Evolutionary conservation across 2,888 invertebrate species (phyloP).

Genomic region (Oligia fasciuncula): DNA sequence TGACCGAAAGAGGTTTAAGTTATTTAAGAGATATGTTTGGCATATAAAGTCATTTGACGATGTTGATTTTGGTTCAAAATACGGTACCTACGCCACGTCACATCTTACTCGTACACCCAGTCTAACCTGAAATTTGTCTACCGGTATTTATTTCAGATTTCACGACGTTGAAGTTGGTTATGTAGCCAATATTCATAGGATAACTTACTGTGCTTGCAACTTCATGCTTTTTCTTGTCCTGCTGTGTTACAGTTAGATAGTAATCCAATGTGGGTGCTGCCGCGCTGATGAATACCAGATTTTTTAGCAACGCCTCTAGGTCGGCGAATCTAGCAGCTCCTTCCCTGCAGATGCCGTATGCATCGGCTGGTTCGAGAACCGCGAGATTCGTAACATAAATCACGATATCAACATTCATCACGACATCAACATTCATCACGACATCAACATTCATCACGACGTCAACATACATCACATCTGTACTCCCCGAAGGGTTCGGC

Average conservation of each 20-base stretch:
- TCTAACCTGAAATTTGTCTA: background rate
- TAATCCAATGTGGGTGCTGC: background rate
- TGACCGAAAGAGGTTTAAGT: constrained; percentile 4
- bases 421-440: too few species aligned
- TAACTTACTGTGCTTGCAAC: too few species aligned
- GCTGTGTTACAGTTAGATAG: background rate
- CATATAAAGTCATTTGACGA: background rate
- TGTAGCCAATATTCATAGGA: background rate
- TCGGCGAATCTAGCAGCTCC: background rate
- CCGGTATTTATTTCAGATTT: too few species aligned
- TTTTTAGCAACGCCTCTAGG: background rate
- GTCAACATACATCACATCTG: background rate
- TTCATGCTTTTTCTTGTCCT: background rate
- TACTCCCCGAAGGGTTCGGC: background rate
- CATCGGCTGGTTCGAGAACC: too few species aligned
- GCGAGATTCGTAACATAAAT: too few species aligned
- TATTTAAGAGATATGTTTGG: constrained; percentile 8
- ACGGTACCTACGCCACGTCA: background rate
- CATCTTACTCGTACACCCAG: background rate
- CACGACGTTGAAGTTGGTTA: background rate
- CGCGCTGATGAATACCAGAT: background rate
- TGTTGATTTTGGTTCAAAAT: background rate
- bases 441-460: too few species aligned
- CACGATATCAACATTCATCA: too few species aligned
- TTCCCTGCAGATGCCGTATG: background rate